A percentile compares a stretch with the other conserved stretches of the same genome.
Evolutionary conservation across 1,140 invertebrate species (phyloP).

Genomic region (Drosophila jambulina): DNA sequence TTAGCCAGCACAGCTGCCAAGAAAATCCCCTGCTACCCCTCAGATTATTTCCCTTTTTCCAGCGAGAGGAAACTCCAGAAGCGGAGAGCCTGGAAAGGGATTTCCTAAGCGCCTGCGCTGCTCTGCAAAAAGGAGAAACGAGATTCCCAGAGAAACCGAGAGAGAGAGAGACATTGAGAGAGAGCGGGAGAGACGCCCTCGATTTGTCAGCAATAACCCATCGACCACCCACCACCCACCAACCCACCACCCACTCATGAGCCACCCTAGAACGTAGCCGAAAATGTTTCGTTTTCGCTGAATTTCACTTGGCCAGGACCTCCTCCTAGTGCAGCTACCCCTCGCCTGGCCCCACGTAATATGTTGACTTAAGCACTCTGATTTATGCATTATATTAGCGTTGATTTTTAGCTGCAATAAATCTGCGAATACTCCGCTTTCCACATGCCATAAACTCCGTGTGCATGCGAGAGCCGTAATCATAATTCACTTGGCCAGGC

Average conservation of each 20-base stretch:
- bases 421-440: conserved; percentile 56
- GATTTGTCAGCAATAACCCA: conserved; percentile 7
- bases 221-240: conserved; percentile 10
- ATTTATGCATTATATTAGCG: conserved; percentile 82
- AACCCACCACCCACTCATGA: conserved; percentile 4
- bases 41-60: conserved; percentile 56
- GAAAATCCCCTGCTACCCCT: conserved; percentile 52
- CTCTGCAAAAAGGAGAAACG: conserved; percentile 1
- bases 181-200: conserved; percentile 21
- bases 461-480: conserved; percentile 49
- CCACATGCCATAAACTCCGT: conserved; percentile 56
- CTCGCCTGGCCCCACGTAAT: conserved; percentile 18
- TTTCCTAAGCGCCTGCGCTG: conserved; percentile 50
- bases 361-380: conserved; percentile 74
- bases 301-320: conserved; percentile 69
- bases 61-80: conserved; percentile 7
- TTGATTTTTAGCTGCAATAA: conserved; percentile 78
- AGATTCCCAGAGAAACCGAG: not conserved
- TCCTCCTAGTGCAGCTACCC: conserved; percentile 21
- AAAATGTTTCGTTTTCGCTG: conserved; percentile 74
- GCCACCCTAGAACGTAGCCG: conserved; percentile 6
- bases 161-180: not conserved
- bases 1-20: conserved; percentile 55
- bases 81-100: conserved; percentile 44
- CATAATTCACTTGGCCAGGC: conserved; percentile 42